Evolutionary conservation across 1,140 invertebrate genomes (phyloP), one percentile per base, ranked within the genome.

Genomic region (Achroia grisella): DNA sequence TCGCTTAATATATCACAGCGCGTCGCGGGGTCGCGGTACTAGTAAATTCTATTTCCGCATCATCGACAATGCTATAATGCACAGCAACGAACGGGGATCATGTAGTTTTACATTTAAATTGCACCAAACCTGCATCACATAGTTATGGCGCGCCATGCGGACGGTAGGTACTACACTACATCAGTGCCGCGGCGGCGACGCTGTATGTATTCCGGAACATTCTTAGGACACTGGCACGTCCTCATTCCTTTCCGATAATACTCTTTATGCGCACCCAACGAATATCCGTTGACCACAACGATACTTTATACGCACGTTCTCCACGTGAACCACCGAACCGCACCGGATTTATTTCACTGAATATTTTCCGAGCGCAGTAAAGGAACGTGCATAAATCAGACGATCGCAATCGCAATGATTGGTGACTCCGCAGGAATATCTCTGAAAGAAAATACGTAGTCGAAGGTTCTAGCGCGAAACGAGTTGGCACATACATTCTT

Each of bases 11-110:
- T 71, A 43, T 23, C 17, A 23, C 17, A 23, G 17, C 17, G 29
- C 37, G 47, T 44, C 57, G 50, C 33, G 55, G 58, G 53, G 66
- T 68, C 66, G 62, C 42, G 45, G 56, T 50, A 62, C 48, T 76
- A 63, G 69, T 81, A 71, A 71, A 69, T 76, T 63, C 72, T 70
- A 67, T 69, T 79, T 79, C 73, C 75, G 73, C 68, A 51, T 72
- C 69, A 67, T 67, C 59, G 57, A 72, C 61, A 46, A 60, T 67
- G 66, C 60, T 52, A 57, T 65, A 48, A 48, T 37, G 10, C 17
- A 37, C 41, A 42, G 29, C 36, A 39, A 13, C 48, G 48, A 11
- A 23, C 43, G 36, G 36, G 35, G 39, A 50, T 41, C 40, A 57
- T 50, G 56, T 53, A 61, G 51, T 35, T 68, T 65, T 71, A 61